phyloP scores from a whole-genome alignment of 2,113 vertebrate species.

The Reinhardtius hippoglossoides region DNA sequence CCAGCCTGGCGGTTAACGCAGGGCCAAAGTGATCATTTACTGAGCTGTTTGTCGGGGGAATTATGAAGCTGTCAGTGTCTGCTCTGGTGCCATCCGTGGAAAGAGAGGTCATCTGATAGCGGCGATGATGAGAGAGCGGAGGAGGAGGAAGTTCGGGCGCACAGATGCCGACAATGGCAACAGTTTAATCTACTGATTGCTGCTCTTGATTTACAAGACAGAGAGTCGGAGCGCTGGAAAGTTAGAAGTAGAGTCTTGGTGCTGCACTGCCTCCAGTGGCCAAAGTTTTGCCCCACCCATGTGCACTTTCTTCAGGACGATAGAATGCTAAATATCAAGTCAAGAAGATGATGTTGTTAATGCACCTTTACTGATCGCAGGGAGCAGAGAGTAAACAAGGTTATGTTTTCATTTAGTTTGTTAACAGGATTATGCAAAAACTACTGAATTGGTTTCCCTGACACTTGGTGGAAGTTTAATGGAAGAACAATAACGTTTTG shows the following conservation, averaged over 20 bases:
- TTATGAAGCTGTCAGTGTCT: constrained; percentile 63
- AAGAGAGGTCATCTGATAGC: constrained; percentile 74
- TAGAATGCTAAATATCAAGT: background rate
- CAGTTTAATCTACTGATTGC: constrained; percentile 63
- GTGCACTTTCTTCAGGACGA: background rate
- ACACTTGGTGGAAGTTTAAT: background rate
- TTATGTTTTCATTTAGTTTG: too few relatives aligned
- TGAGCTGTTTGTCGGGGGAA: constrained; percentile 66
- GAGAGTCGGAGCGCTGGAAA: constrained; percentile 41
- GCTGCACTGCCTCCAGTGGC: constrained; percentile 59
- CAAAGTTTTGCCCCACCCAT: background rate
- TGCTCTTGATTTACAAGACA: constrained; percentile 46
- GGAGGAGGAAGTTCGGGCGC: constrained; percentile 38
- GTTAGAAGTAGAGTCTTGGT: constrained; percentile 24
- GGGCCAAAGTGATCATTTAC: constrained; percentile 57
- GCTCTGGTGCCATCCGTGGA: constrained; percentile 36
- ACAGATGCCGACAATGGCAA: constrained; percentile 34
- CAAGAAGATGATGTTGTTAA: too few relatives aligned
- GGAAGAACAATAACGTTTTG: background rate
- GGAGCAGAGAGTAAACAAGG: too few relatives aligned
- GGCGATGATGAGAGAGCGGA: constrained; percentile 44
- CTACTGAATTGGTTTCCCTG: background rate
- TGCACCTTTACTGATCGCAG: too few relatives aligned
- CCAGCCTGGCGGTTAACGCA: constrained; percentile 28
- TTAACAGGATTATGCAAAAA: too few relatives aligned